These are phyloP conservation scores for Hetaerina titia DNA, from an alignment of 2,888 invertebrate species.

Conservation along the genomic window DNA sequence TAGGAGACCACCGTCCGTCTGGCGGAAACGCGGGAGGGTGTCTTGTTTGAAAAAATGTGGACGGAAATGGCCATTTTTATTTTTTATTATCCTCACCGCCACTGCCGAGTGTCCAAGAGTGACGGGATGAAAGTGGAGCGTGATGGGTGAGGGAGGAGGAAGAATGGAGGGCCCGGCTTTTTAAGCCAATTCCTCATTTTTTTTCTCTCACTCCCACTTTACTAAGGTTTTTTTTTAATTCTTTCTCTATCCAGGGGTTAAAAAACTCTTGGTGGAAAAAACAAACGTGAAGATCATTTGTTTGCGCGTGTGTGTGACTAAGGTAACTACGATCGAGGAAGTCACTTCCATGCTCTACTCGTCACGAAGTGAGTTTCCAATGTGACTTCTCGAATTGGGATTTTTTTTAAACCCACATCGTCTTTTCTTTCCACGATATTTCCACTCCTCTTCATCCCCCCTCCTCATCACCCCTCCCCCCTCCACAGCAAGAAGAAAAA, in stretches of 20 bases:
- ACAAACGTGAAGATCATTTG: neutral
- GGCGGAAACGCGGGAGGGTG: slow-evolving; percentile 10
- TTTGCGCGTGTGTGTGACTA: neutral
- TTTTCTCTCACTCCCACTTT: neutral
- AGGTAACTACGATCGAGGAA: neutral
- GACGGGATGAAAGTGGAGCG: neutral
- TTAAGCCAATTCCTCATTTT: neutral
- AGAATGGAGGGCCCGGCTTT: neutral
- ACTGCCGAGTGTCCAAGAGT: neutral
- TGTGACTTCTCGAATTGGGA: neutral
- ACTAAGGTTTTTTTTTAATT: neutral
- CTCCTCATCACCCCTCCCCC: neutral
- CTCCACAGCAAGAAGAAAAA: neutral
- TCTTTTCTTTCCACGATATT: neutral
- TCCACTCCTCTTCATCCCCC: neutral
- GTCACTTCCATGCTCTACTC: neutral
- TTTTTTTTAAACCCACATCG: neutral
- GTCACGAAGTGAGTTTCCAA: slow-evolving; percentile 22
- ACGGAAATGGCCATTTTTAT: neutral
- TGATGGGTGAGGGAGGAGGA: neutral
- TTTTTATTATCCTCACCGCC: neutral
- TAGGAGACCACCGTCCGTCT: neutral
- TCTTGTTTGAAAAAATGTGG: slow-evolving; percentile 6
- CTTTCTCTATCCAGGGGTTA: neutral
- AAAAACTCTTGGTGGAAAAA: neutral